phyloP scores from a whole-genome alignment of 2,888 invertebrate genomes.

The Campoplex nolae region DNA sequence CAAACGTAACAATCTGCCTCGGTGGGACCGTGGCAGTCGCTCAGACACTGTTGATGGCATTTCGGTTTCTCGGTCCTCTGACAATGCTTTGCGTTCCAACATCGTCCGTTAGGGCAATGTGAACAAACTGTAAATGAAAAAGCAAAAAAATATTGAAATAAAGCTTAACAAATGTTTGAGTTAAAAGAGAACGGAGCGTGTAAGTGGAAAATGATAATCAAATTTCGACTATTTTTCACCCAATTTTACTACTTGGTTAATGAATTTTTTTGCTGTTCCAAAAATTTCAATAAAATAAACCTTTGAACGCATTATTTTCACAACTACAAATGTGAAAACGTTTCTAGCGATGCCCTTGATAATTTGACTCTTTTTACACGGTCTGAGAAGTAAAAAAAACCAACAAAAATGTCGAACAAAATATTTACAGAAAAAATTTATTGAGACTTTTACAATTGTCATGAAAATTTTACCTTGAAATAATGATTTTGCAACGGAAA shows the following conservation, averaged over 20 bases:
- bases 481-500: neutral
- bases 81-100: constrained; percentile 85
- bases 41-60: constrained; percentile 92
- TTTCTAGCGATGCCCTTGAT: too few species aligned
- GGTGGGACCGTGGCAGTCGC: constrained; percentile 88
- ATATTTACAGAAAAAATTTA: too few species aligned
- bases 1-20: constrained; percentile 89
- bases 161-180: neutral
- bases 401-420: neutral
- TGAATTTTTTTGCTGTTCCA: neutral
- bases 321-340: too few species aligned
- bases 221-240: neutral
- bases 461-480: neutral
- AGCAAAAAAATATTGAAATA: neutral
- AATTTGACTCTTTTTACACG: too few species aligned
- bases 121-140: constrained; percentile 87
- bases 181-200: neutral
- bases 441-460: neutral
- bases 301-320: too few species aligned
- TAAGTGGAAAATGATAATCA: neutral
- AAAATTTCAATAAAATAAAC: neutral
- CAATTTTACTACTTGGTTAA: too few species aligned
- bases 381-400: too few species aligned
- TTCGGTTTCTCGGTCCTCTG: constrained; percentile 85
- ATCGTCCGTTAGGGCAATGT: constrained; percentile 85